Conservation (phyloP, 2,888 invertebrate species). For the Autographa pulchrina region DNA sequence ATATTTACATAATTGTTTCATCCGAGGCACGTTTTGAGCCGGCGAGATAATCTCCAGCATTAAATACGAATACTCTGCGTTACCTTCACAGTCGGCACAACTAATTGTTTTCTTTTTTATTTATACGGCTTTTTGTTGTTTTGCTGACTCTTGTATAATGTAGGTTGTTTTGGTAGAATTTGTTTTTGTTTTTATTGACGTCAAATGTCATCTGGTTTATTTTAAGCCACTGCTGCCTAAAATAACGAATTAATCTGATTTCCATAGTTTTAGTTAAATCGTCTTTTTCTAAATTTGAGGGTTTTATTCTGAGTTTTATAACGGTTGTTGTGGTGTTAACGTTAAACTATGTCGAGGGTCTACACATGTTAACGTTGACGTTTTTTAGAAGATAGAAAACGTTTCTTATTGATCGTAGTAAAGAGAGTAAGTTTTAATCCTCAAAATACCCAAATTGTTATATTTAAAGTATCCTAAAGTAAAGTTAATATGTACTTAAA, state of each 20-base stretch:
- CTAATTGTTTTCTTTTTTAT: conserved; percentile 10
- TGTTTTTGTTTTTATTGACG: background rate
- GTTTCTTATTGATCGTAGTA: background rate
- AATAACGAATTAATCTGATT: background rate
- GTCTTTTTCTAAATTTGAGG: background rate
- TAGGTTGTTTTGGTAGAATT: background rate
- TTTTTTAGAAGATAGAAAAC: background rate
- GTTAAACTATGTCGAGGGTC: no score
- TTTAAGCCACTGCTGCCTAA: background rate
- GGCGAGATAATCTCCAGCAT: conserved; percentile 53
- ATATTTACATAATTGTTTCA: conserved; percentile 71
- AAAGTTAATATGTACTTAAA: background rate
- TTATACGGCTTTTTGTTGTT: conserved; percentile 12
- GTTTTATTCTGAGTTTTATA: background rate
- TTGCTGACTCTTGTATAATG: background rate
- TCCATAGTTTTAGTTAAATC: background rate
- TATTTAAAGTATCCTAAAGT: background rate
- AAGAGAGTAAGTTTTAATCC: background rate
- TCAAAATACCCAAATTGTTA: background rate
- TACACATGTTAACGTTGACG: background rate
- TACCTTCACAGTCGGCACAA: conserved; percentile 16
- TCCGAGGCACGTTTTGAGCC: conserved; percentile 58
- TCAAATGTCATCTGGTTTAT: background rate
- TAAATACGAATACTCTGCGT: conserved; percentile 48
- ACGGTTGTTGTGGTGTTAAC: background rate